A percentile compares a stretch with the other conserved stretches of the same genome.
phyloP scores from a whole-genome alignment of 1,140 invertebrate species.

The Xylocopa sonorina region DNA sequence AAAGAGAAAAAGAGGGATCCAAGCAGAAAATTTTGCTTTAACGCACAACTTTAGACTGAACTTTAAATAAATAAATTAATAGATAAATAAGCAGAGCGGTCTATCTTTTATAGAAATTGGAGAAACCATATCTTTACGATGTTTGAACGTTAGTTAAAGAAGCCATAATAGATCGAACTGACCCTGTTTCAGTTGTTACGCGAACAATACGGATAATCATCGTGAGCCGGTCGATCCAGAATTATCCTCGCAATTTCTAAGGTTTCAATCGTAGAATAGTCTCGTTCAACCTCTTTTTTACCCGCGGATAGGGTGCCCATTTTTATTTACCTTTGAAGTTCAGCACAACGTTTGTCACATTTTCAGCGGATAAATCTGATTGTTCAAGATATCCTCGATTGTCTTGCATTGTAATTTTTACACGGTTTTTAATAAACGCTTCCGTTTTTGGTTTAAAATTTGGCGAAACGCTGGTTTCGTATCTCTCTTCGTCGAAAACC shows the following conservation, averaged over 20 bases:
- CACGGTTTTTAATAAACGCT: not conserved
- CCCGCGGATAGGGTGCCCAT: too few relatives aligned
- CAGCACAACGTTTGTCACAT: not conserved
- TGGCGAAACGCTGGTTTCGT: not conserved
- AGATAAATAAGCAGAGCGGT: not conserved
- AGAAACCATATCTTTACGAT: conserved; percentile 38
- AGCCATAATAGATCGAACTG: conserved; percentile 68
- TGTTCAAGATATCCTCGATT: conserved; percentile 11
- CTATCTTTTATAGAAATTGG: conserved; percentile 22
- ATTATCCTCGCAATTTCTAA: conserved; percentile 70
- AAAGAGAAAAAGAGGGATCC: not conserved
- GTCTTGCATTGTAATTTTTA: too few relatives aligned
- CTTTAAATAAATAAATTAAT: not conserved
- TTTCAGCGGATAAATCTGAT: not conserved
- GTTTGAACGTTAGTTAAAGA: conserved; percentile 56
- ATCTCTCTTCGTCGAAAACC: not conserved
- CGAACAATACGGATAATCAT: conserved; percentile 64
- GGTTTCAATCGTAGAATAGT: conserved; percentile 75
- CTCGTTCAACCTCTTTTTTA: too few relatives aligned
- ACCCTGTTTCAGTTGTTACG: conserved; percentile 72
- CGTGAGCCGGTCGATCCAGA: conserved; percentile 43
- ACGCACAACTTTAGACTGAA: too few relatives aligned
- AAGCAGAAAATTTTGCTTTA: not conserved
- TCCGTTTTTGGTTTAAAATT: not conserved
- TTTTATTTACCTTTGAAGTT: conserved; percentile 52